phyloP scores from a whole-genome alignment of 2,113 vertebrate genomes.

The Gallinago jamesoni region DNA sequence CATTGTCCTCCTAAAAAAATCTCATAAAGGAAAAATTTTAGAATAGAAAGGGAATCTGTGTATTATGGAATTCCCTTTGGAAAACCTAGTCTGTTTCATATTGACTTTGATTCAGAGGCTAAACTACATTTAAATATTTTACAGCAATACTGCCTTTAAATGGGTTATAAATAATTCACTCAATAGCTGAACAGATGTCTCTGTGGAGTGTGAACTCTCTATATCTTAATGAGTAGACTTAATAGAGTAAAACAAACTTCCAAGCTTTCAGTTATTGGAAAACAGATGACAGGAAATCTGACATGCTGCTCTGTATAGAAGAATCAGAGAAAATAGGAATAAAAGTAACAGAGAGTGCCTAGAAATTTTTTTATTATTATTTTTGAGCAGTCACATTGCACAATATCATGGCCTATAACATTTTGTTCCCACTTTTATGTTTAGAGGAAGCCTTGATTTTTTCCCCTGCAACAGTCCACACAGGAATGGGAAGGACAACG shows the following conservation, averaged over 20 bases:
- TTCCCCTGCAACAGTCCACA: not conserved
- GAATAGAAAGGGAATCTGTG: not conserved
- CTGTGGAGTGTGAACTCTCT: not conserved
- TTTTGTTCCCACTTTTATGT: not conserved
- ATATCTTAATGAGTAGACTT: slow-evolving; percentile 9
- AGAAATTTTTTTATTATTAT: not conserved
- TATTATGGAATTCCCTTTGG: not conserved
- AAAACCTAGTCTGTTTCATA: slow-evolving; percentile 8
- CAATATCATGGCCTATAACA: not conserved
- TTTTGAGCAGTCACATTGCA: not conserved
- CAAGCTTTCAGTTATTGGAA: not conserved
- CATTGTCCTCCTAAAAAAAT: not conserved
- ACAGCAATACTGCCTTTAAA: not conserved
- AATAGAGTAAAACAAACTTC: slow-evolving; percentile 42
- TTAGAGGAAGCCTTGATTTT: not conserved
- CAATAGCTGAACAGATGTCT: slow-evolving; percentile 39
- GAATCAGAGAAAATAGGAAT: not conserved
- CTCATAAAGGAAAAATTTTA: not conserved
- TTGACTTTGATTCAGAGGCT: slow-evolving; percentile 47
- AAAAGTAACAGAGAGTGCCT: not conserved
- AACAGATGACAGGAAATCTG: slow-evolving; percentile 12
- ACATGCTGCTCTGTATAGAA: not conserved
- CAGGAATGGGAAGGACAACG: not conserved
- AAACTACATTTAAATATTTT: slow-evolving; percentile 31
- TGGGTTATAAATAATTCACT: slow-evolving; percentile 58